These are phyloP conservation scores for Cyphomyrmex costatus DNA, from an alignment of 1,140 invertebrate genomes.

Conservation along the genomic window DNA sequence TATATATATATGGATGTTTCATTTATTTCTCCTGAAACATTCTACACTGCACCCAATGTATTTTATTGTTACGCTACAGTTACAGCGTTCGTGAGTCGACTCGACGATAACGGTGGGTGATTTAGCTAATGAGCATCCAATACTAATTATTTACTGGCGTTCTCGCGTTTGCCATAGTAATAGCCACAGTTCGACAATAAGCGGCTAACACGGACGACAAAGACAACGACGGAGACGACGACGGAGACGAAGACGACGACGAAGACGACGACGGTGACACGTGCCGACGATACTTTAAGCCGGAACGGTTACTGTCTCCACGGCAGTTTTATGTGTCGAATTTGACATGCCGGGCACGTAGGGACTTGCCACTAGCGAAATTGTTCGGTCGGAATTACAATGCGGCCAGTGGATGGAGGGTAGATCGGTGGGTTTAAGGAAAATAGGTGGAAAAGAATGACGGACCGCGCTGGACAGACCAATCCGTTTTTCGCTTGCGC, in stretches of 20 bases:
- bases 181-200: slow-evolving; percentile 3
- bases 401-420: slow-evolving; percentile 79
- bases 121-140: slow-evolving; percentile 81
- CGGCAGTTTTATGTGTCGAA: slow-evolving; percentile 86
- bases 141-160: slow-evolving; percentile 78
- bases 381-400: slow-evolving; percentile 86
- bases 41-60: slow-evolving; percentile 25
- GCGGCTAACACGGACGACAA: slow-evolving; percentile 50
- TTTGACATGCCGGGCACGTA: slow-evolving; percentile 86
- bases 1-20: neutral
- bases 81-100: slow-evolving; percentile 53
- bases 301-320: slow-evolving; percentile 82
- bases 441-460: slow-evolving; percentile 76
- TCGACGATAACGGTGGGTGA: slow-evolving; percentile 58
- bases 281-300: slow-evolving; percentile 85
- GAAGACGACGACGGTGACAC: slow-evolving; percentile 79
- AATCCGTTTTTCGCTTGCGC: slow-evolving; percentile 64
- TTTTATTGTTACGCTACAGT: slow-evolving; percentile 48
- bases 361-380: slow-evolving; percentile 85
- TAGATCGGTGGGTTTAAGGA: slow-evolving; percentile 65
- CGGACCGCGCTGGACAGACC: slow-evolving; percentile 67
- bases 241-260: slow-evolving; percentile 70
- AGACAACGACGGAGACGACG: slow-evolving; percentile 59
- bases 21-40: slow-evolving; percentile 26
- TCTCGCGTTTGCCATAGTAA: slow-evolving; percentile 70